Evolutionary conservation across 2,888 invertebrate genomes (phyloP).

Genomic region (Cerceris rybyensis): DNA sequence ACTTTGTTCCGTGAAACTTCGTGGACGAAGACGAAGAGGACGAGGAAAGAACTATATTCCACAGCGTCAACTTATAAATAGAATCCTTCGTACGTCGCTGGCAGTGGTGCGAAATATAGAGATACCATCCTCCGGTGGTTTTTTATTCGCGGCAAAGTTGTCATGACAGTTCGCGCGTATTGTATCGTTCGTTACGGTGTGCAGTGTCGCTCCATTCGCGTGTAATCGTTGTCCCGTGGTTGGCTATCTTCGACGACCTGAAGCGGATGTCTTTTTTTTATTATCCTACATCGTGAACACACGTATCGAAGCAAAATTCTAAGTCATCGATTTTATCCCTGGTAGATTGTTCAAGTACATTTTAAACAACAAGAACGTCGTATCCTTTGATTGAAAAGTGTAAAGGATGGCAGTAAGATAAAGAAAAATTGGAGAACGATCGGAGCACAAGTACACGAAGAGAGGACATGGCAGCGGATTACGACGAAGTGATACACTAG

Average conservation of each 20-base stretch:
- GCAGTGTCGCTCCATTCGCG: conserved; percentile 31
- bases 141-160: conserved; percentile 22
- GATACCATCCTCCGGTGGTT: not conserved
- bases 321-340: not conserved
- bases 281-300: not conserved
- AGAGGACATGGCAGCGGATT: conserved; percentile 78
- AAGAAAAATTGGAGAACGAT: conserved; percentile 26
- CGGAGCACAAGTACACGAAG: conserved; percentile 21
- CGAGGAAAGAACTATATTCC: conserved; percentile 20
- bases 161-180: conserved; percentile 51
- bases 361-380: no score
- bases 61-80: conserved; percentile 56
- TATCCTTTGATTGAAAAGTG: not conserved
- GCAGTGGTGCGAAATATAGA: conserved; percentile 33
- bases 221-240: conserved; percentile 4
- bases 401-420: conserved; percentile 45
- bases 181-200: conserved; percentile 24
- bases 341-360: not conserved
- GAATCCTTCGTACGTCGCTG: conserved; percentile 35
- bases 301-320: not conserved
- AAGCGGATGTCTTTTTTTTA: conserved; percentile 7
- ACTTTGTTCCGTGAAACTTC: conserved; percentile 46
- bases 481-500: conserved; percentile 71
- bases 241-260: conserved; percentile 32
- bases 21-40: conserved; percentile 18